phyloP scores from a whole-genome alignment of 1,140 invertebrate genomes.

The Drosophila sulfurigaster region DNA sequence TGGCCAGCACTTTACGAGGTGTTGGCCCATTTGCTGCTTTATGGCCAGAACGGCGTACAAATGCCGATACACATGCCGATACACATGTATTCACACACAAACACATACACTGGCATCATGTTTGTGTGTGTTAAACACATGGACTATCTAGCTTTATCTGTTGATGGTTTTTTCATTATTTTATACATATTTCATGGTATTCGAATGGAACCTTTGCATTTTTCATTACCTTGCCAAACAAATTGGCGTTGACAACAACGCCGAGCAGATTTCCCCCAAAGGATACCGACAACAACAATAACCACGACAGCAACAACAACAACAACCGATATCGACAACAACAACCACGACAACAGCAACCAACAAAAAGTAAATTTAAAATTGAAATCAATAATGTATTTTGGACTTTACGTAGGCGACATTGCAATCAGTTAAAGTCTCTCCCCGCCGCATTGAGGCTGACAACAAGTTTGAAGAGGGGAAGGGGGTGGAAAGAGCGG shows the following conservation, averaged over 20 bases:
- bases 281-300: constrained; percentile 22
- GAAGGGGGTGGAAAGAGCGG: neutral
- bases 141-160: constrained; percentile 38
- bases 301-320: constrained; percentile 10
- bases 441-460: neutral
- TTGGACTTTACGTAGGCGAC: constrained; percentile 25
- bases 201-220: constrained; percentile 64
- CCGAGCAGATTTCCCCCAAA: constrained; percentile 44
- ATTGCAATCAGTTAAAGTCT: constrained; percentile 36
- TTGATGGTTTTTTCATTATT: constrained; percentile 63
- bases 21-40: constrained; percentile 37
- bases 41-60: constrained; percentile 17
- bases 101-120: neutral
- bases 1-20: constrained; percentile 49
- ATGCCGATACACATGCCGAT: constrained; percentile 1
- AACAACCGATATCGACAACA: neutral
- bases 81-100: neutral
- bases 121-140: neutral
- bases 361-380: constrained; percentile 62
- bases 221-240: constrained; percentile 61
- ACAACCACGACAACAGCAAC: constrained; percentile 10
- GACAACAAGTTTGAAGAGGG: neutral
- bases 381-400: constrained; percentile 76
- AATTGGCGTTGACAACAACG: constrained; percentile 63
- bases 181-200: constrained; percentile 70